Conservation (phyloP, 1,140 invertebrate species). For the Acromyrmex heyeri region DNA sequence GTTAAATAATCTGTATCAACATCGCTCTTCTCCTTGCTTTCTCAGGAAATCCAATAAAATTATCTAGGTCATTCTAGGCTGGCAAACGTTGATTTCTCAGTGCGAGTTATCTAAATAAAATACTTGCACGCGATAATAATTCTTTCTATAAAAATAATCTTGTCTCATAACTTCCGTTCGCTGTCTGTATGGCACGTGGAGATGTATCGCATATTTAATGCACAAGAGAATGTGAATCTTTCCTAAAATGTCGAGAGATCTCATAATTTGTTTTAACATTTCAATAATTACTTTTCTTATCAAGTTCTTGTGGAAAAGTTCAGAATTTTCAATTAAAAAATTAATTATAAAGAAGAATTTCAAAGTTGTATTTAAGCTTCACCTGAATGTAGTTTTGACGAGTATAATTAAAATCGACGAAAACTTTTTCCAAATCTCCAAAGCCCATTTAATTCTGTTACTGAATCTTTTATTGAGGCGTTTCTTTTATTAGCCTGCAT, state of each 20-base stretch:
- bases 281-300: background rate
- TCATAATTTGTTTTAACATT: background rate
- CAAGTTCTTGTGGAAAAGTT: background rate
- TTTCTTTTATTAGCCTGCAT: background rate
- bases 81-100: conserved; percentile 13
- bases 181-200: background rate
- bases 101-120: conserved; percentile 17
- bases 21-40: background rate
- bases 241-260: background rate
- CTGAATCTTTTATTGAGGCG: background rate
- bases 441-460: background rate
- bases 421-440: background rate
- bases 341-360: background rate
- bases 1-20: conserved; percentile 47
- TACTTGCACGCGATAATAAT: conserved; percentile 5
- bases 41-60: conserved; percentile 40
- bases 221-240: background rate
- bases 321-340: background rate
- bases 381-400: background rate
- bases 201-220: background rate
- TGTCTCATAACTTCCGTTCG: background rate
- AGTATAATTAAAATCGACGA: background rate
- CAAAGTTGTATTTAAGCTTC: background rate
- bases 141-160: conserved; percentile 28
- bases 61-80: conserved; percentile 31